phyloP scores from a whole-genome alignment of 2,113 vertebrate genomes.

The Apistogramma diplotaenia region DNA sequence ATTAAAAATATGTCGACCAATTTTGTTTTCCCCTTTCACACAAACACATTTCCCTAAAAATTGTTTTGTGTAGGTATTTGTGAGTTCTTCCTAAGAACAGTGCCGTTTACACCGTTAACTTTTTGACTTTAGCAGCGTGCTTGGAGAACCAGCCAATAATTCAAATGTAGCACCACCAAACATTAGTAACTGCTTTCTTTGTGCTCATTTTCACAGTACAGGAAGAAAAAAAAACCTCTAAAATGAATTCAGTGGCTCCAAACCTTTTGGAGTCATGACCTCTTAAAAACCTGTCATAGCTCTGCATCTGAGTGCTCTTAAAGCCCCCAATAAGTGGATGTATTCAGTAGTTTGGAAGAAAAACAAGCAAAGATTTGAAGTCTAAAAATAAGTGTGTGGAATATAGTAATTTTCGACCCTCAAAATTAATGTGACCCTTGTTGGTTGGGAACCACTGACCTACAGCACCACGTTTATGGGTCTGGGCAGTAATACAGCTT shows the following conservation, averaged over 20 bases:
- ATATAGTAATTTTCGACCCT: not conserved
- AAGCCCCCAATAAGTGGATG: not conserved
- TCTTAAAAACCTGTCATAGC: not conserved
- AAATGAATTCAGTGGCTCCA: not conserved
- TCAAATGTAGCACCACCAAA: not conserved
- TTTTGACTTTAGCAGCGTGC: not conserved
- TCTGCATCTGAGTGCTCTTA: not conserved
- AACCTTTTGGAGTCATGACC: not conserved
- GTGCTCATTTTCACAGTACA: slow-evolving; percentile 14
- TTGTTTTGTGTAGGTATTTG: too few species aligned
- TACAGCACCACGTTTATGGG: not conserved
- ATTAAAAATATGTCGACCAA: not conserved
- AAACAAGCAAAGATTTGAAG: not conserved
- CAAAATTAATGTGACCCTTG: too few species aligned
- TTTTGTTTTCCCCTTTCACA: not conserved
- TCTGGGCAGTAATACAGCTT: not conserved
- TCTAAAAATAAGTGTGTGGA: not conserved
- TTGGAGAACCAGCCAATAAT: not conserved
- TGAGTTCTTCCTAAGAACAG: not conserved
- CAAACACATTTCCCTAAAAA: not conserved
- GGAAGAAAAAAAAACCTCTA: not conserved
- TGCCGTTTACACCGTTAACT: not conserved
- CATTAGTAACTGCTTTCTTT: not conserved
- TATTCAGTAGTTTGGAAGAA: not conserved
- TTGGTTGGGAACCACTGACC: slow-evolving; percentile 1